phyloP scores from a whole-genome alignment of 37 sponge, comb jelly and placozoan genomes.

The Amphimedon queenslandica region DNA sequence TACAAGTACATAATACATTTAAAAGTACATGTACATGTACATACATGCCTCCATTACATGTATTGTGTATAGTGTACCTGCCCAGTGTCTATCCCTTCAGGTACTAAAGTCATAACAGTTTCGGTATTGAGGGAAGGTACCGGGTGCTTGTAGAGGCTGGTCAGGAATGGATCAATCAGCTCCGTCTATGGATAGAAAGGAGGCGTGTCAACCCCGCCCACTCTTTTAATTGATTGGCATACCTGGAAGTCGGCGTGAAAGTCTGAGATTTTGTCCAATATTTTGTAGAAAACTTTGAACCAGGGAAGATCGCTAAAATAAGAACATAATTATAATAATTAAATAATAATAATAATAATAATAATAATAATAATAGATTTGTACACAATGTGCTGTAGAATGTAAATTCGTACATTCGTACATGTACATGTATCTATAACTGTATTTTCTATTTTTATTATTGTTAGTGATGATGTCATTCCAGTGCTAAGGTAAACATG shows the following conservation, averaged over 20 bases:
- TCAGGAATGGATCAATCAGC: conserved; percentile 41
- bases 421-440: no score
- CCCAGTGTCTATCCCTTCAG: conserved; percentile 23
- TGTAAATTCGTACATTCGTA: no score
- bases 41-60: no score
- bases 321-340: not conserved
- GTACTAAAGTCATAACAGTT: conserved; percentile 32
- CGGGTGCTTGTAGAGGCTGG: conserved; percentile 23
- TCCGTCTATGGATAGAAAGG: conserved; percentile 22
- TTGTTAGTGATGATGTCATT: no score
- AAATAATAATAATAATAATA: not conserved
- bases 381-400: not conserved
- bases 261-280: conserved; percentile 59
- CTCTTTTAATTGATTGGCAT: not conserved
- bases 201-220: not conserved
- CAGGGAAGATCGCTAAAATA: conserved; percentile 65
- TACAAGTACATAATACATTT: not conserved
- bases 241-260: conserved; percentile 36
- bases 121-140: conserved; percentile 30
- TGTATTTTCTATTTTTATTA: no score
- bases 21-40: no score
- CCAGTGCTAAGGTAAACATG: no score
- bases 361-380: not conserved
- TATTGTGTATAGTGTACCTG: not conserved
- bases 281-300: conserved; percentile 69